Evolutionary conservation across 2,797 vertebrate genomes (phyloP).

Genomic region (Platalea minor): DNA sequence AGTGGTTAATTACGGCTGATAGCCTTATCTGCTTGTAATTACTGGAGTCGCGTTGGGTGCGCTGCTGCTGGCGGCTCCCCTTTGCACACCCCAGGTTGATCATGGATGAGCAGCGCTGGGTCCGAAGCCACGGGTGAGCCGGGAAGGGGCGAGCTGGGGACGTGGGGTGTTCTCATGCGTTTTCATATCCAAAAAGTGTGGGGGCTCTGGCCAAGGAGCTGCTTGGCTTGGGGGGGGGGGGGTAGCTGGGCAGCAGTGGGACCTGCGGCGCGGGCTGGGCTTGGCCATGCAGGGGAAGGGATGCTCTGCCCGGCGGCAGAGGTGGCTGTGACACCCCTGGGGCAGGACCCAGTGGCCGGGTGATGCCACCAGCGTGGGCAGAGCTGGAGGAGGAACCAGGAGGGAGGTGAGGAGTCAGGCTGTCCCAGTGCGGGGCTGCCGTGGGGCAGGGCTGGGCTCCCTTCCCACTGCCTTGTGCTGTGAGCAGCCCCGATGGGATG

Average conservation of each 20-base stretch:
- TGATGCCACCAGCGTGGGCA: background rate
- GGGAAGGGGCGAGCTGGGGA: background rate
- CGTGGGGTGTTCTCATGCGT: accelerated
- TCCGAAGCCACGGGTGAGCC: background rate
- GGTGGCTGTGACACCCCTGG: background rate
- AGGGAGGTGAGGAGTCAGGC: background rate
- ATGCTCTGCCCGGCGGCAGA: accelerated
- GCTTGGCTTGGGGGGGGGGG: accelerated
- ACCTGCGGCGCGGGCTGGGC: background rate
- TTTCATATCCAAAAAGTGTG: accelerated
- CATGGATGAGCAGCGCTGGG: background rate
- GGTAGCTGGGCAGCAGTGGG: no score
- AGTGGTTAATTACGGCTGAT: slow-evolving; percentile 85
- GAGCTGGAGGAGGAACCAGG: background rate
- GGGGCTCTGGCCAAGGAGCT: accelerated
- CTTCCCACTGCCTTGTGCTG: background rate
- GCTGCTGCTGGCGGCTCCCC: slow-evolving; percentile 14
- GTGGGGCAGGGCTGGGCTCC: background rate
- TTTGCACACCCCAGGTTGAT: slow-evolving; percentile 41
- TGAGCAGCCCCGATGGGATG: background rate
- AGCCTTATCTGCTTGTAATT: slow-evolving; percentile 83
- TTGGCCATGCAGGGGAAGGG: background rate
- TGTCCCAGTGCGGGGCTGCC: background rate
- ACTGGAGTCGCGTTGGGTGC: slow-evolving; percentile 68
- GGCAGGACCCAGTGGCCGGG: background rate